Base-by-base conservation (phyloP, 2,797 vertebrate genomes). In the Sebastes ruberrimus region DNA sequence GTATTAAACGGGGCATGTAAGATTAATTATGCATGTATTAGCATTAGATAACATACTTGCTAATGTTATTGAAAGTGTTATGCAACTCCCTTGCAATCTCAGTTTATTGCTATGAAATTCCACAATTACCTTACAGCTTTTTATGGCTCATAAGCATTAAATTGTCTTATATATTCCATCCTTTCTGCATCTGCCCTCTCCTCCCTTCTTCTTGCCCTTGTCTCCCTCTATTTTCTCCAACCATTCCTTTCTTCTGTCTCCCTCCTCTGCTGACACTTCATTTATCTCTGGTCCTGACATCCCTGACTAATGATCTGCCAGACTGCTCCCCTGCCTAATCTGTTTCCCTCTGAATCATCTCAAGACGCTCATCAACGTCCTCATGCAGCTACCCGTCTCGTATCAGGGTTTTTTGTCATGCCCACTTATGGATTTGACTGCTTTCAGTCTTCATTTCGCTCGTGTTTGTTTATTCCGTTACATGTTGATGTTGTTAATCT, bases 281-380 rank as follows among this genome's bases (percentile, higher is more conserved):
- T 94, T 89, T 93, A 86, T 92, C 90, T 92, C 81, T 71, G 77
- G 78, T 80, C 89, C 81, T 88, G 92, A 94, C 92, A 81, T 80
- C 85, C 72, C 88, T 95, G 94, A 96, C 93, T 93, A 95, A 96
- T 84, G 93, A 95, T 89, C 86, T 93, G 93, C 90, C 94, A 93
- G 70, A 66, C 80, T 76, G 86, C 92, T 93, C 88, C 85, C 78
- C 82, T 89, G 86, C 91, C 90, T 95, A 93, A 94, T 95, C 93
- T 94, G 87, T 94, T 94, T 94, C 87, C 88, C 89, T 35, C 83
- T 87, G 92, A 94, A 94, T 95, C 89, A 90, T 94, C 90, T 94
- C 85, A 71, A 90, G 87, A 84, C 33, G 78, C 89, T 89, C 84
- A 88, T 94, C 88, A 88, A 76, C 64, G 16, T 86, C 81, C 76